Percentiles rank a stretch among this genome's conserved stretches.
Conservation (phyloP, 2,797 vertebrate genomes). For the Microchirus variegatus region DNA sequence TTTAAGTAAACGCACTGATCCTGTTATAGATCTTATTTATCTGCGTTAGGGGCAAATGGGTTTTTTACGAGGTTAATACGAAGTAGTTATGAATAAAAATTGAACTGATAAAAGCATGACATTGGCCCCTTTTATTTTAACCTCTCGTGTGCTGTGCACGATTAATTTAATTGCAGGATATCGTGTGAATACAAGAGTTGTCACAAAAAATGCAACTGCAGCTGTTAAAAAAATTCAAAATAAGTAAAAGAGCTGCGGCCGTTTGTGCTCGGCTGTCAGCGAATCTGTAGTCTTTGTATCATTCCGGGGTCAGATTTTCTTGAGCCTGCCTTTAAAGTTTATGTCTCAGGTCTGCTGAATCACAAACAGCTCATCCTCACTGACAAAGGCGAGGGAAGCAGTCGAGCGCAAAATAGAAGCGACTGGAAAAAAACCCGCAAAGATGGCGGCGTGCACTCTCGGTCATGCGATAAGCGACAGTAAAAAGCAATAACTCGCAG, state of each 20-base stretch:
- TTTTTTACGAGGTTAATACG: conserved; percentile 62
- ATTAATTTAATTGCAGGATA: too few relatives aligned
- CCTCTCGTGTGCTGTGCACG: neutral
- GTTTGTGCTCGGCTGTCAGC: conserved; percentile 47
- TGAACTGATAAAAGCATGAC: conserved; percentile 56
- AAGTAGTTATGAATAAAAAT: conserved; percentile 67
- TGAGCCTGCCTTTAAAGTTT: conserved; percentile 67
- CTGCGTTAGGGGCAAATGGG: conserved; percentile 30
- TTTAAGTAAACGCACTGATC: conserved; percentile 37
- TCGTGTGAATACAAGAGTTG: too few relatives aligned
- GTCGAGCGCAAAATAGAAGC: conserved; percentile 73
- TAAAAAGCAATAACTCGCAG: conserved; percentile 58
- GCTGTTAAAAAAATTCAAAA: neutral
- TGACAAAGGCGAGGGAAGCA: conserved; percentile 59
- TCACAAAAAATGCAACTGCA: neutral
- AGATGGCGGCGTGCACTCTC: conserved; percentile 57
- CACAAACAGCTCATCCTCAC: conserved; percentile 74
- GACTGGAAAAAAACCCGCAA: conserved; percentile 72
- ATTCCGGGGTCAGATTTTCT: conserved; percentile 62
- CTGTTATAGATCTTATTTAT: conserved; percentile 41
- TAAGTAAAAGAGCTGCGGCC: conserved; percentile 32
- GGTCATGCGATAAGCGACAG: conserved; percentile 64
- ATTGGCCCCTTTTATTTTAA: conserved; percentile 50
- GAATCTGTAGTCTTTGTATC: conserved; percentile 53
- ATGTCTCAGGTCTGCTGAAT: conserved; percentile 73